Conservation (phyloP, 2,113 vertebrate genomes). For the Misgurnus anguillicaudatus region DNA sequence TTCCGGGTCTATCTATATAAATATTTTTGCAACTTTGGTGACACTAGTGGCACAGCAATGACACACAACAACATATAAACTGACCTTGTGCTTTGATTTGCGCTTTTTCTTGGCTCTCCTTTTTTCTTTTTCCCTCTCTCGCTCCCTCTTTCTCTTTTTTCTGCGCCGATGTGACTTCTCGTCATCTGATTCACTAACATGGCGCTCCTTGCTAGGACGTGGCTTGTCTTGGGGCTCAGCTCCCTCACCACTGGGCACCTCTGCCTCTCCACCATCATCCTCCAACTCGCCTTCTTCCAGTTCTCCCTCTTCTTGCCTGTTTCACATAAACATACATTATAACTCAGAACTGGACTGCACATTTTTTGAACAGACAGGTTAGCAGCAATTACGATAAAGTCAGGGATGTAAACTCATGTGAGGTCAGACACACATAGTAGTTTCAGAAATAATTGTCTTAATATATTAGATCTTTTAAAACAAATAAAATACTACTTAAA, state of each 20-base stretch:
- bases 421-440: no score
- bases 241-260: constrained; percentile 61
- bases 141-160: constrained; percentile 88
- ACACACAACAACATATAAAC: not conserved
- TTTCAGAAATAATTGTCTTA: no score
- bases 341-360: not conserved
- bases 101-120: constrained; percentile 84
- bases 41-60: not conserved
- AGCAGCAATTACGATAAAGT: no score
- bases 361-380: not conserved
- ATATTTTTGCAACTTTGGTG: no score
- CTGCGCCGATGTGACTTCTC: constrained; percentile 86
- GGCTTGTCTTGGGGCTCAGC: constrained; percentile 72
- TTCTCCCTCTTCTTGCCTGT: constrained; percentile 88
- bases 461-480: no score
- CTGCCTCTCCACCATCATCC: constrained; percentile 87
- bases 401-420: no score
- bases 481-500: no score
- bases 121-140: constrained; percentile 86
- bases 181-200: constrained; percentile 81
- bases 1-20: no score
- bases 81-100: constrained; percentile 94
- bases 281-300: constrained; percentile 93
- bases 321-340: constrained; percentile 3
- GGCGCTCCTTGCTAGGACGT: constrained; percentile 75